Evolutionary conservation across 2,888 invertebrate genomes (phyloP), one percentile per base, ranked within the genome.

Genomic region (Sialis fuliginosa): DNA sequence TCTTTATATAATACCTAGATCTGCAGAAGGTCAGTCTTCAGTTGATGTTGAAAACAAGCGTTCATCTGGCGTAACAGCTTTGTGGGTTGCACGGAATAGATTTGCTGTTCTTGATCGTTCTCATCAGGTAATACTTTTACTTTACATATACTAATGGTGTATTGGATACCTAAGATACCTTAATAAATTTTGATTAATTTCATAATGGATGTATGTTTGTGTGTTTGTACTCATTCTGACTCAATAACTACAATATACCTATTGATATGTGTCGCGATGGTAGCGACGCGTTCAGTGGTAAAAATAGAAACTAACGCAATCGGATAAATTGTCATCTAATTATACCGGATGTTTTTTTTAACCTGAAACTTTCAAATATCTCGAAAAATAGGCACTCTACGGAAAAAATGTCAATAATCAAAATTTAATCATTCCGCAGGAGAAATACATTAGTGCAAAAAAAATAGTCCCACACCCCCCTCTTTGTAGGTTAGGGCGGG

Each of bases 51-150:
- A 85, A 52, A 79, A 81, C 46, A 87, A 87, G 59, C 72, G 96
- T 7, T 88, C 90, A 0, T 79, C 87, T 34, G 97, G 97, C 47
- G 70, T 93, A 48, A 87, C 89, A 6, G 93, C 96, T 12, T 76
- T 93, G 48, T 93, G 87, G 97, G 95, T 98, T 31, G 97, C 97
- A 0, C 73, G 98, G 56, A 98, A 98, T 67, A 72, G 97, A 46
- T 97, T 97, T 68, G 98, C 97, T 1, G 95, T 96, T 0, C 70
- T 98, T 5, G 98, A 98, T 63, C 79, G 91, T 60, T 86, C 83
- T 47, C 92, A 92, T 62, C 87, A 92, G 61, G 82, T 85, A 60
- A 3, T 44, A 7, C 13, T 44, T 8, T 7, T 30, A n/a, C n/a
- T 9, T 35, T 9, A 22, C 3, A 3, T n/a, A 44, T 33, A 33